These are phyloP conservation scores for Tinea trinotella DNA, from an alignment of 2,888 invertebrate species.

Conservation along the genomic window DNA sequence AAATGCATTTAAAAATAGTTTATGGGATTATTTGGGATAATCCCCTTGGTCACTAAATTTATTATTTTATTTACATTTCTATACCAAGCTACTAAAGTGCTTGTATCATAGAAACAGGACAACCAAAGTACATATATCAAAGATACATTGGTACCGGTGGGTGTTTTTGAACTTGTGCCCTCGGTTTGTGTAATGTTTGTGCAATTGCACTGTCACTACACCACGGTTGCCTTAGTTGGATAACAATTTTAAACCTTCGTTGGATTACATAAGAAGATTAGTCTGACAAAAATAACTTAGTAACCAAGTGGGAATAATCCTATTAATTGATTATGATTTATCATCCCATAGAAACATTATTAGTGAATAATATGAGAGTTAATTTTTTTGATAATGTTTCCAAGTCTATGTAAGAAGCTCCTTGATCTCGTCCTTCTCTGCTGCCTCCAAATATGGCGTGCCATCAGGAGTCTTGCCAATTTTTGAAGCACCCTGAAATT, in stretches of 20 bases:
- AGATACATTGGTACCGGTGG: too few relatives aligned
- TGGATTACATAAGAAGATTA: too few relatives aligned
- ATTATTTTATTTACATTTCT: too few relatives aligned
- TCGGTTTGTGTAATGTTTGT: too few relatives aligned
- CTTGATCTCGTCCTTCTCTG: slow-evolving; percentile 93
- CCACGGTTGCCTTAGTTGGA: too few relatives aligned
- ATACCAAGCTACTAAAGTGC: too few relatives aligned
- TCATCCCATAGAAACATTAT: background rate
- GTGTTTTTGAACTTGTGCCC: too few relatives aligned
- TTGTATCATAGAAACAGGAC: too few relatives aligned
- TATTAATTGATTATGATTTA: slow-evolving; percentile 7
- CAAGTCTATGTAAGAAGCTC: slow-evolving; percentile 68
- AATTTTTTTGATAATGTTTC: slow-evolving; percentile 14
- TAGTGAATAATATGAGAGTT: slow-evolving; percentile 41
- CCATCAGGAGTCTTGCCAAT: slow-evolving; percentile 91
- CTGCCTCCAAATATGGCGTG: slow-evolving; percentile 87
- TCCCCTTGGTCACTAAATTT: too few relatives aligned
- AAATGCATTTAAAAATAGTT: slow-evolving; percentile 68
- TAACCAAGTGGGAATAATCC: slow-evolving; percentile 36
- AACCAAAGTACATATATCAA: too few relatives aligned
- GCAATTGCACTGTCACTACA: too few relatives aligned
- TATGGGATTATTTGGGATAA: slow-evolving; percentile 22
- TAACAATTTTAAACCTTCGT: too few relatives aligned
- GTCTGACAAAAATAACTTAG: slow-evolving; percentile 42
- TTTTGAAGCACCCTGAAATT: slow-evolving; percentile 84